phyloP scores from a whole-genome alignment of 2,888 invertebrate genomes.

The Melinaea marsaeus region DNA sequence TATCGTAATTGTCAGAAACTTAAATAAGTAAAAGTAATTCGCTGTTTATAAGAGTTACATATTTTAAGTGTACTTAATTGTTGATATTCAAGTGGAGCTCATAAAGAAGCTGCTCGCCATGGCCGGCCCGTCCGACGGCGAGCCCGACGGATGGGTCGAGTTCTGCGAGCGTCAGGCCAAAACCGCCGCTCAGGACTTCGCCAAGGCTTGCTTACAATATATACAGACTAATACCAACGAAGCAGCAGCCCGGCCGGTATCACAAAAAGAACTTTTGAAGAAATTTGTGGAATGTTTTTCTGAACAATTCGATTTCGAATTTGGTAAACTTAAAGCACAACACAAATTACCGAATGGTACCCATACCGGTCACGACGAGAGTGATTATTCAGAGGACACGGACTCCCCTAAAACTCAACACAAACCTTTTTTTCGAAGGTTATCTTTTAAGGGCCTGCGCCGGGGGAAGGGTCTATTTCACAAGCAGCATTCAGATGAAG shows the following conservation, averaged over 20 bases:
- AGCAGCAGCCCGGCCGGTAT: constrained; percentile 78
- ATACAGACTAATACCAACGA: constrained; percentile 84
- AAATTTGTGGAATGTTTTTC: constrained; percentile 91
- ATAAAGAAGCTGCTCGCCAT: constrained; percentile 72
- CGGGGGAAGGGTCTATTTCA: constrained; percentile 90
- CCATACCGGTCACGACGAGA: constrained; percentile 73
- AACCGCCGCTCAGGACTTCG: constrained; percentile 91
- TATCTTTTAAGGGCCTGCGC: constrained; percentile 92
- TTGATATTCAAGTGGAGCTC: constrained; percentile 72
- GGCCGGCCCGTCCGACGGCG: constrained; percentile 79
- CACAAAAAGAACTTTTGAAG: constrained; percentile 87
- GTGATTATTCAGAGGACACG: constrained; percentile 87
- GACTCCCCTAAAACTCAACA: constrained; percentile 88
- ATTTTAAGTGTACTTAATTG: constrained; percentile 43
- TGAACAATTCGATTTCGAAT: constrained; percentile 90
- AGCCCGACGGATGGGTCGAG: constrained; percentile 86
- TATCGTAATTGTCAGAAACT: constrained; percentile 57
- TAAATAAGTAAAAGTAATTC: constrained; percentile 37
- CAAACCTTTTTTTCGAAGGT: constrained; percentile 89
- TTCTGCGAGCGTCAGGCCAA: constrained; percentile 93
- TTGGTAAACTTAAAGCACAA: constrained; percentile 71
- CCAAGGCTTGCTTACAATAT: constrained; percentile 89
- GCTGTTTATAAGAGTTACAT: constrained; percentile 37
- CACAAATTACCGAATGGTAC: constrained; percentile 71
- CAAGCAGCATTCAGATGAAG: constrained; percentile 93